Conservation (phyloP, 2,797 vertebrate genomes). For the Sebastes paucispinis region DNA sequence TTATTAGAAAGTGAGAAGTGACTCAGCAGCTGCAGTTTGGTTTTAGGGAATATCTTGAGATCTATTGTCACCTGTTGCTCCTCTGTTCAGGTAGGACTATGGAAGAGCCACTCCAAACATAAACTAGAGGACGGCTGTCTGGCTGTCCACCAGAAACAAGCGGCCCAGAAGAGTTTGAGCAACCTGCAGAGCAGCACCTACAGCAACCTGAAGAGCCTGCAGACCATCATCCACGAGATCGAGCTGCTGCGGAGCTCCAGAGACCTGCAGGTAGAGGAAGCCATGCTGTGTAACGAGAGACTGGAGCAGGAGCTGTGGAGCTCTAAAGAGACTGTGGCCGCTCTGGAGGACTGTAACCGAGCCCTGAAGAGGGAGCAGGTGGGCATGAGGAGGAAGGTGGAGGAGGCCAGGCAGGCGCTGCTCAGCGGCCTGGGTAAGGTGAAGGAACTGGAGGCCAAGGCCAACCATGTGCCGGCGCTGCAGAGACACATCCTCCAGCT, state of each 20-base stretch:
- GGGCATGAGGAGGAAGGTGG: slow-evolving; percentile 88
- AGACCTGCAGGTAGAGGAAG: slow-evolving; percentile 85
- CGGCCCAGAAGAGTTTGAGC: slow-evolving; percentile 42
- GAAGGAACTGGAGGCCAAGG: slow-evolving; percentile 89
- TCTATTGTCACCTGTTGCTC: not conserved
- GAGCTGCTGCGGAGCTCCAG: slow-evolving; percentile 83
- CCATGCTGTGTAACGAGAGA: slow-evolving; percentile 82
- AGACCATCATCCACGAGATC: slow-evolving; percentile 83
- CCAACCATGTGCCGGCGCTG: slow-evolving; percentile 82
- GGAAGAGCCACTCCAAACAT: slow-evolving; percentile 88
- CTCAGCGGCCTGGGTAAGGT: slow-evolving; percentile 89
- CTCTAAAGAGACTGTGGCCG: slow-evolving; percentile 79
- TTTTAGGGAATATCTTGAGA: not conserved
- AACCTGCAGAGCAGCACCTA: slow-evolving; percentile 48
- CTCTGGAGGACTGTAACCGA: slow-evolving; percentile 86
- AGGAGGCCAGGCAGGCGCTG: slow-evolving; percentile 87
- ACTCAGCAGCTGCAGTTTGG: too few relatives aligned
- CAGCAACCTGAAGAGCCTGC: slow-evolving; percentile 73
- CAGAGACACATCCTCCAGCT: slow-evolving; percentile 84
- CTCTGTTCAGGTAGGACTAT: slow-evolving; percentile 87
- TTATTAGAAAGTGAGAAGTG: too few relatives aligned
- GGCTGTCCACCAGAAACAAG: slow-evolving; percentile 65
- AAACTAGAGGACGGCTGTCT: slow-evolving; percentile 82
- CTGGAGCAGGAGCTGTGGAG: slow-evolving; percentile 86
- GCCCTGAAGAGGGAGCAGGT: slow-evolving; percentile 86